Evolutionary conservation across 2,888 invertebrate species (phyloP).

Genomic region (Oligia fasciuncula): DNA sequence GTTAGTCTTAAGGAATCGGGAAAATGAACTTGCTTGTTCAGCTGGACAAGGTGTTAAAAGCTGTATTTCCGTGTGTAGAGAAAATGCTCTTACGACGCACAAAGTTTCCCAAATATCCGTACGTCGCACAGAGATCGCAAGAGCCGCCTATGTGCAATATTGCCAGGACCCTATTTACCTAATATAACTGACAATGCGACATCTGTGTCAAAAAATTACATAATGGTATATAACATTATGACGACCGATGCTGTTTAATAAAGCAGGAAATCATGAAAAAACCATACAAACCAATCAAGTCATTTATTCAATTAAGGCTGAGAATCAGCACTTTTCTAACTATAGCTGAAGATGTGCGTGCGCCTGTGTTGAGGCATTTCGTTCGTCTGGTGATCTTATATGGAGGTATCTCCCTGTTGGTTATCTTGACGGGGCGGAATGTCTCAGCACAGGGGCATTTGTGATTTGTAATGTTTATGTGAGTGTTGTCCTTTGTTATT

Average conservation of each 20-base stretch:
- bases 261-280: too few species aligned
- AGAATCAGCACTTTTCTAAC: too few species aligned
- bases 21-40: conserved; percentile 18
- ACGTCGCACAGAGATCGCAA: neutral
- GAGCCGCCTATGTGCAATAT: neutral
- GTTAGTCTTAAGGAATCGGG: conserved; percentile 20
- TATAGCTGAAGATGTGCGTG: too few species aligned
- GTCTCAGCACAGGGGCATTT: too few species aligned
- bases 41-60: conserved; percentile 19
- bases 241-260: neutral
- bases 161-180: neutral
- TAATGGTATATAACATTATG: neutral
- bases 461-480: too few species aligned
- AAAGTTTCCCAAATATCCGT: conserved; percentile 19
- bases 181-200: neutral
- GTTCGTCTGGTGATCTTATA: too few species aligned
- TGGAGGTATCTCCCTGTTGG: too few species aligned
- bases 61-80: conserved; percentile 40
- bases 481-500: too few species aligned
- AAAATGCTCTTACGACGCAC: conserved; percentile 34
- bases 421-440: too few species aligned
- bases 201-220: neutral
- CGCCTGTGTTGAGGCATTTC: too few species aligned
- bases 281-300: neutral
- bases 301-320: too few species aligned